Percentiles rank a stretch among this genome's conserved stretches.
Conservation (phyloP, 23 tunicate species). For the Trididemnum miniatum region DNA sequence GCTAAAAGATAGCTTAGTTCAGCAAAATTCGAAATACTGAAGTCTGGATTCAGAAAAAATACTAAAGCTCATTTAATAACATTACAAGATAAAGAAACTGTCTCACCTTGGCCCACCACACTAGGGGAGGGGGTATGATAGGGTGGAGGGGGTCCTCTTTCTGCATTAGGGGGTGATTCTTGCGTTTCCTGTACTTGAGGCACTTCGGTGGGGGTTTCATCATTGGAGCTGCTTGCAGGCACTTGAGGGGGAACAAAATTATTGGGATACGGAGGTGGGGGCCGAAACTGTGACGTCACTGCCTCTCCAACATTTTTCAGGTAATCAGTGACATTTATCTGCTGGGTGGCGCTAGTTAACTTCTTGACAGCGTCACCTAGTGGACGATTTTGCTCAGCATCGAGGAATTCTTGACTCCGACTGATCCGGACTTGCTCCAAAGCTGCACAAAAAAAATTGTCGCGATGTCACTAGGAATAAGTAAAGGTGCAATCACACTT, state of each 20-base stretch:
- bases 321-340: constrained; percentile 8
- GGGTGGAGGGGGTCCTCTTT: constrained; percentile 39
- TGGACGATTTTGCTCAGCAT: not conserved
- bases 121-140: constrained; percentile 39
- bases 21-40: no score
- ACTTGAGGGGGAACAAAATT: not conserved
- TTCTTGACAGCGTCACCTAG: constrained; percentile 6
- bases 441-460: constrained; percentile 1
- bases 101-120: constrained; percentile 24
- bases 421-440: constrained; percentile 35
- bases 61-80: no score
- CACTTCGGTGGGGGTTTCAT: not conserved
- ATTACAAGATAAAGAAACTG: not conserved
- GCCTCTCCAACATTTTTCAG: not conserved
- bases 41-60: no score
- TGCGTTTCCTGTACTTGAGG: constrained; percentile 12
- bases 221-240: not conserved
- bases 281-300: not conserved
- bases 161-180: not conserved
- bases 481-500: not conserved
- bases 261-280: constrained; percentile 54
- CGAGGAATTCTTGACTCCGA: constrained; percentile 48
- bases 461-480: not conserved
- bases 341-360: constrained; percentile 29
- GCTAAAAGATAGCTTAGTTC: no score